Evolutionary conservation across 2,888 invertebrate genomes (phyloP).

Genomic region (Ceraclea dissimilis): DNA sequence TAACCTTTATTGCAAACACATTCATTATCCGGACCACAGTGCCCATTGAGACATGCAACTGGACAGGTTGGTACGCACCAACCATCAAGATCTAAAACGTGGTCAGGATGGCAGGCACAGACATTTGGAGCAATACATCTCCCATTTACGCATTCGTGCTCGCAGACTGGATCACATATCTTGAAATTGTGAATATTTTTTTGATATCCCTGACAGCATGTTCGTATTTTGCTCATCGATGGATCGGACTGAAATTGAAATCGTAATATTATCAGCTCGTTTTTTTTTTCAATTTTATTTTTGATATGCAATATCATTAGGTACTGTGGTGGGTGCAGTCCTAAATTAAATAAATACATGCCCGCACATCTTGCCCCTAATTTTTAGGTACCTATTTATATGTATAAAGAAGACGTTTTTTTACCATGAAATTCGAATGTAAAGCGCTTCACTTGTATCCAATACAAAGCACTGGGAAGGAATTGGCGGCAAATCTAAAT

Average conservation of each 20-base stretch:
- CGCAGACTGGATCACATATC: slow-evolving; percentile 55
- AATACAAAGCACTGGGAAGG: no score
- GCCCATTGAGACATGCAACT: slow-evolving; percentile 59
- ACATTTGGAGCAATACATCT: slow-evolving; percentile 56
- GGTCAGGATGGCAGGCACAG: slow-evolving; percentile 57
- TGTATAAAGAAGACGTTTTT: no score
- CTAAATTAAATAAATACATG: background rate
- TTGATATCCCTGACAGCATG: slow-evolving; percentile 66
- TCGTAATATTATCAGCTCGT: background rate
- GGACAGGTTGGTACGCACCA: slow-evolving; percentile 61
- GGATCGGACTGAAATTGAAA: slow-evolving; percentile 46
- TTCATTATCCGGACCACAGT: slow-evolving; percentile 50
- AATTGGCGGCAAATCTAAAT: no score
- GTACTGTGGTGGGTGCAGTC: background rate
- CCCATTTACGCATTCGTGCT: slow-evolving; percentile 53
- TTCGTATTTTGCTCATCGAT: slow-evolving; percentile 55
- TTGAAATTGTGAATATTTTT: slow-evolving; percentile 50
- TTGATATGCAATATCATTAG: background rate
- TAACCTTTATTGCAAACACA: slow-evolving; percentile 59
- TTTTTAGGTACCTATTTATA: background rate
- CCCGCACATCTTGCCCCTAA: background rate
- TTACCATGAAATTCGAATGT: no score
- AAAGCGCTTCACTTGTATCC: no score
- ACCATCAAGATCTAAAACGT: slow-evolving; percentile 46
- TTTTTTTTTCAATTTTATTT: background rate